A percentile compares a stretch with the other conserved stretches of the same genome.
Evolutionary conservation across 2,113 vertebrate species (phyloP).

Genomic region (Ivindomyrus marchei): DNA sequence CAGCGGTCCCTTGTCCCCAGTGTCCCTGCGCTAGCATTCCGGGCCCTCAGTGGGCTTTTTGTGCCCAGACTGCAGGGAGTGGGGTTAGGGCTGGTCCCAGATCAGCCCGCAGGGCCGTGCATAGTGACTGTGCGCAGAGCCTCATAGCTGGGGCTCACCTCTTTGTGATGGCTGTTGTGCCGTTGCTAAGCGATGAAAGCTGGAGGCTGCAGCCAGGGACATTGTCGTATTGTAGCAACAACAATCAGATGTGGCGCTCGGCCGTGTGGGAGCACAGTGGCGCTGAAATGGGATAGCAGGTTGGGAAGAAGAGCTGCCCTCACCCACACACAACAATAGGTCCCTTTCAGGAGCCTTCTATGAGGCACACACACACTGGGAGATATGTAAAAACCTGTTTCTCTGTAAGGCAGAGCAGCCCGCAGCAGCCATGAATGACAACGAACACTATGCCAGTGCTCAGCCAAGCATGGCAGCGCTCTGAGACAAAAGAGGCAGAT

Average conservation of each 20-base stretch:
- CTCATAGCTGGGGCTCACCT: not conserved
- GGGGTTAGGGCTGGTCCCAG: not conserved
- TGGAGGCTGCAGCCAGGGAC: not conserved
- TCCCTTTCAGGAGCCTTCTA: not conserved
- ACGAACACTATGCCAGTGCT: conserved; percentile 30
- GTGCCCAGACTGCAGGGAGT: not conserved
- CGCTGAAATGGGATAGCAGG: not conserved
- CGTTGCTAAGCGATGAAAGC: conserved; percentile 19
- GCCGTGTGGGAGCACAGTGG: not conserved
- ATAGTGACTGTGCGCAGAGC: not conserved
- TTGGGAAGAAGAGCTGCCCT: not conserved
- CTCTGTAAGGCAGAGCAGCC: not conserved
- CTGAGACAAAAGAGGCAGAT: conserved; percentile 45
- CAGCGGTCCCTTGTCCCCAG: not conserved
- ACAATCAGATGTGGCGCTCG: not conserved
- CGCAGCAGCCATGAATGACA: conserved; percentile 7
- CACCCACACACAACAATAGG: not conserved
- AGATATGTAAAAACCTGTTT: conserved; percentile 18
- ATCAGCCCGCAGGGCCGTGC: not conserved
- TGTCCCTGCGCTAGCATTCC: not conserved
- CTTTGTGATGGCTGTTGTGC: not conserved
- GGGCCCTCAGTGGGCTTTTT: not conserved
- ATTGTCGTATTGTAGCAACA: not conserved
- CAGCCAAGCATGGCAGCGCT: conserved; percentile 32
- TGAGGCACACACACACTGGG: not conserved